These are phyloP conservation scores for Ophion slaviceki DNA, from an alignment of 2,888 invertebrate species.

Conservation along the genomic window DNA sequence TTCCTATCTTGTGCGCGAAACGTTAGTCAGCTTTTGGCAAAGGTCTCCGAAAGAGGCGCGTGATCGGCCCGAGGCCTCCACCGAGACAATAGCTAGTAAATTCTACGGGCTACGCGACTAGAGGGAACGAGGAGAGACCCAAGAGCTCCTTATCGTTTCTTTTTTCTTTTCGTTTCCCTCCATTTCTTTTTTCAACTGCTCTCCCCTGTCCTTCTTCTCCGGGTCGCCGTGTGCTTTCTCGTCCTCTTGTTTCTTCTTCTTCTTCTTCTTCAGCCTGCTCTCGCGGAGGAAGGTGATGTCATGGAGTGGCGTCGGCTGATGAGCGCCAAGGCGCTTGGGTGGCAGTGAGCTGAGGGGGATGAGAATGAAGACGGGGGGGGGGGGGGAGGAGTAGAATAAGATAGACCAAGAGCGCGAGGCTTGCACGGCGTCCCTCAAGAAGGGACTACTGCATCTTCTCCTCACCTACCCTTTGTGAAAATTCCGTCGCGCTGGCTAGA, in stretches of 20 bases:
- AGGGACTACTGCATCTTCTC: conserved; percentile 74
- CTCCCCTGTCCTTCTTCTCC: conserved; percentile 33
- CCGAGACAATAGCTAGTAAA: conserved; percentile 81
- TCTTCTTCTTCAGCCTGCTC: conserved; percentile 31
- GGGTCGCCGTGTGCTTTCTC: conserved; percentile 45
- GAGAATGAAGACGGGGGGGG: conserved; percentile 33
- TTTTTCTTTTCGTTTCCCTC: conserved; percentile 26
- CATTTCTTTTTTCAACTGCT: conserved; percentile 26
- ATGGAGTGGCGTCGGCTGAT: conserved; percentile 65
- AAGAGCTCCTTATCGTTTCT: conserved; percentile 51
- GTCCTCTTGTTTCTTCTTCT: conserved; percentile 14
- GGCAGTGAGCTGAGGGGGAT: conserved; percentile 18
- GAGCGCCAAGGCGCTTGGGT: conserved; percentile 54
- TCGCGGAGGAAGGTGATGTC: conserved; percentile 43
- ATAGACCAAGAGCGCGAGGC: conserved; percentile 68
- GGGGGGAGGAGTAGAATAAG: conserved; percentile 59
- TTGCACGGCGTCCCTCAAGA: conserved; percentile 74
- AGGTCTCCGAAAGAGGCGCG: conserved; percentile 72
- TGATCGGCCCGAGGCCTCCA: conserved; percentile 77
- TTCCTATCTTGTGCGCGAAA: conserved; percentile 71
- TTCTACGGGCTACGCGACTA: conserved; percentile 73
- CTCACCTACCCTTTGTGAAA: conserved; percentile 76
- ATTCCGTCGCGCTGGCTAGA: conserved; percentile 80
- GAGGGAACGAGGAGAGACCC: conserved; percentile 44
- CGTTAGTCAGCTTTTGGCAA: conserved; percentile 81